A percentile compares a stretch with the other conserved stretches of the same genome.
Evolutionary conservation across 2,113 vertebrate genomes (phyloP).

Genomic region (Thalassarche chlororhynchos): DNA sequence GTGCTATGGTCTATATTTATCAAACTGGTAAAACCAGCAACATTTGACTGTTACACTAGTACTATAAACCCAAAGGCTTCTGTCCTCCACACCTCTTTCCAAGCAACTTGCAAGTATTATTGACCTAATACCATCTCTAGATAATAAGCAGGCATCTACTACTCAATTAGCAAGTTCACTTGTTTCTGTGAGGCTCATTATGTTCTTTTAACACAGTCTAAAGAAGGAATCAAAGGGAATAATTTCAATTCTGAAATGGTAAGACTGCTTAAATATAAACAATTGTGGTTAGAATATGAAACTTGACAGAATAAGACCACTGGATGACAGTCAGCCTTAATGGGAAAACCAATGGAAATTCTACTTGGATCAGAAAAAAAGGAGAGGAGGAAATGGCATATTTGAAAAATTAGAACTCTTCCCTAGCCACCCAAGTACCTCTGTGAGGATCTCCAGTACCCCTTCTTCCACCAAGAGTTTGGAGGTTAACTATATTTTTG

Average conservation of each 20-base stretch:
- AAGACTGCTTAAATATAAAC: not conserved
- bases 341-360: not conserved
- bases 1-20: not conserved
- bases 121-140: not conserved
- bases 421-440: not conserved
- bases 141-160: not conserved
- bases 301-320: not conserved
- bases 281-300: not conserved
- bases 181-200: not conserved
- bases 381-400: not conserved
- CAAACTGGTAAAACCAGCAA: not conserved
- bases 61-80: not conserved
- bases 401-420: not conserved
- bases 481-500: not conserved
- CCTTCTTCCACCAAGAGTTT: not conserved
- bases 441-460: not conserved
- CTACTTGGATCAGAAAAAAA: not conserved
- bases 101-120: not conserved
- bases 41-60: not conserved
- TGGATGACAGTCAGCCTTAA: too few species aligned
- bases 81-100: not conserved
- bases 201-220: not conserved
- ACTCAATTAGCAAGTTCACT: too few species aligned
- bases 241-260: not conserved
- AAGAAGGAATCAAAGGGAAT: not conserved